Evolutionary conservation across 2,113 vertebrate species (phyloP), one percentile per base, ranked within the genome.

Genomic region (Steatornis caripensis): DNA sequence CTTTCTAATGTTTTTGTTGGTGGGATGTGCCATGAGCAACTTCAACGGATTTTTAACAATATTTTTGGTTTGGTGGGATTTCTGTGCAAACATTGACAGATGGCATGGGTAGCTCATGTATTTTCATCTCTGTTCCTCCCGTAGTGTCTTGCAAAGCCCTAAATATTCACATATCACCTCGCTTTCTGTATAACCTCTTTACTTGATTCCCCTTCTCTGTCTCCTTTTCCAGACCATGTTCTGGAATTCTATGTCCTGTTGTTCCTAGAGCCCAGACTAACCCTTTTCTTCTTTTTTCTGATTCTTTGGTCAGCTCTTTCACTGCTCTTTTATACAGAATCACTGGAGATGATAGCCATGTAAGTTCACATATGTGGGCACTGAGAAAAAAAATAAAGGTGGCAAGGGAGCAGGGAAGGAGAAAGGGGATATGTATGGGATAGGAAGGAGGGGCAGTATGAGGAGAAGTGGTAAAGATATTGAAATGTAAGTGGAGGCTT

Each of bases 51-150:
- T 93, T 92, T 78, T 78, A 94, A 84, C 88, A 95, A 62, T 94
- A 90, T 89, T 92, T 95, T 93, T 90, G 76, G 68, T 94, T 96
- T 95, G 93, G 57, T 96, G 92, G 90, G 87, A 77, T 93, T 94
- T 96, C 82, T 91, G 27, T 88, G 64, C 90, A 96, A 96, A 91
- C 90, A 90, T 7, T 93, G 95, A 74, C 96, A 97, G 95, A 93
- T 96, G 90, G 90, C 82, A 74, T 66, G 79, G 61, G 70, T 93
- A 75, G 43, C 71, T 95, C 48, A 53, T 75, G 72, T 96, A 68
- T 92, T 97, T 90, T 97, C 90, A 76, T 94, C 77, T 95, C 77
- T 66, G 9, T 64, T 95, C 45, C 39, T 94, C 60, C 43, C 1
- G 0, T 58, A 64, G 69, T 64, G 43, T 49, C 72, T 94, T 87